Evolutionary conservation across 2,888 invertebrate genomes (phyloP), one percentile per base, ranked within the genome.

Genomic region (Mechanitis mazaeus): DNA sequence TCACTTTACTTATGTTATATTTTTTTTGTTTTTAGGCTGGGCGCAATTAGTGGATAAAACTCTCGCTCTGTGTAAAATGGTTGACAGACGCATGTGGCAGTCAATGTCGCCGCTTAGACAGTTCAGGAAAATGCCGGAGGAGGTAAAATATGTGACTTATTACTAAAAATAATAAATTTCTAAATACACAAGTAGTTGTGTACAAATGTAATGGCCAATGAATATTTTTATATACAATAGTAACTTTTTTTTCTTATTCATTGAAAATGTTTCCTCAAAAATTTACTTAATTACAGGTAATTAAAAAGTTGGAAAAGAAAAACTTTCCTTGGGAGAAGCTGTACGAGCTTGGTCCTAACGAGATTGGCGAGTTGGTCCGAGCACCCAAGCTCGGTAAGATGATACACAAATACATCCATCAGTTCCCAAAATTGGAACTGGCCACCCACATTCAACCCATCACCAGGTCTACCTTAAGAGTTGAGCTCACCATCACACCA

Each of bases 31-130:
- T 0, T 87, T 72, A 90, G 89, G 99, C 12, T 99, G 99, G 99
- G 99, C 99, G 0, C 98, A 98, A 75, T 81, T 99, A 59, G 97
- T 98, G 0, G 98, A 99, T 80, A 99, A 99, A 81, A 95, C 98
- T 0, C 85, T 99, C 28, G 95, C 97, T 0, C 91, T 99, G 5
- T 98, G 98, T 86, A 99, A 99, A 86, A 99, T 99, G 99, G 97
- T 99, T 64, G 98, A 99, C 81, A 93, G 97, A 1, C 92, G 99
- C 45, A 98, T 99, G 98, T 99, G 99, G 99, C 98, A 99, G 83
- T 98, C 98, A 0, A 98, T 99, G 98, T 98, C 98, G 2, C 99
- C 99, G 1, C 89, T 99, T 12, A 77, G 99, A 12, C 99, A 99
- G 81, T 99, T 99, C 79, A 93, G 96, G 69, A 99, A 98, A 81